Base-by-base conservation (phyloP, 2,888 invertebrate genomes). In the Sphecodes monilicornis region DNA sequence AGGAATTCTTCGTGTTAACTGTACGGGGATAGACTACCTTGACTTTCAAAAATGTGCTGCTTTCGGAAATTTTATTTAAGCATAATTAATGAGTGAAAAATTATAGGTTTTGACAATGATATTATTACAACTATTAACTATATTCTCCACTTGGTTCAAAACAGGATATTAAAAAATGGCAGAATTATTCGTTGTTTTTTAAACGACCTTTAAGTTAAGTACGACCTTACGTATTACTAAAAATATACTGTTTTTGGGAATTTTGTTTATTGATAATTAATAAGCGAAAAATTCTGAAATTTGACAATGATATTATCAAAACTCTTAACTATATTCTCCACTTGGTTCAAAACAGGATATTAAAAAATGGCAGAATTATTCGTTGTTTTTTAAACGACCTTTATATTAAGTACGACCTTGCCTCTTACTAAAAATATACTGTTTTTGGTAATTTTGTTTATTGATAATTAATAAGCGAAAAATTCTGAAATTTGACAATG, bases 1-100 rank as follows among this genome's bases (percentile, higher is more conserved):
- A 39, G 29, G 72, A 84, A 83, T 78, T 57, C n/a, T 36, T 43
- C n/a, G 3, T n/a, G 18, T 66, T 71, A 29, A 18, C 29, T 32
- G 18, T 64, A 16, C 16, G 10, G 54, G 54, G n/a, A 10, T 11
- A 54, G n/a, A 54, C n/a, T 22, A 22, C 22, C 8, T 10, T 50
- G 2, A 2, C 2, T 3, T 10, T 54, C 54, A 22, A 54, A n/a
- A 54, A n/a, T n/a, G 11, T 10, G n/a, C 3, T 50, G 50, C 22
- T 8, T 18, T 11, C 3, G 10, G 22, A 2, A 11, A 54, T 54
- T 54, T 54, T 54, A 54, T 54, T n/a, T n/a, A 10, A 1, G 1
- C 1, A 11, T 54, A n/a, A 54, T 54, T 11, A n/a, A 10, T 3
- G 3, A 1, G 1, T n/a, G 54, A 11, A 54, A 54, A 22, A 50